Evolutionary conservation across 1,140 invertebrate genomes (phyloP).

Genomic region (Philopotamus ludificatus): DNA sequence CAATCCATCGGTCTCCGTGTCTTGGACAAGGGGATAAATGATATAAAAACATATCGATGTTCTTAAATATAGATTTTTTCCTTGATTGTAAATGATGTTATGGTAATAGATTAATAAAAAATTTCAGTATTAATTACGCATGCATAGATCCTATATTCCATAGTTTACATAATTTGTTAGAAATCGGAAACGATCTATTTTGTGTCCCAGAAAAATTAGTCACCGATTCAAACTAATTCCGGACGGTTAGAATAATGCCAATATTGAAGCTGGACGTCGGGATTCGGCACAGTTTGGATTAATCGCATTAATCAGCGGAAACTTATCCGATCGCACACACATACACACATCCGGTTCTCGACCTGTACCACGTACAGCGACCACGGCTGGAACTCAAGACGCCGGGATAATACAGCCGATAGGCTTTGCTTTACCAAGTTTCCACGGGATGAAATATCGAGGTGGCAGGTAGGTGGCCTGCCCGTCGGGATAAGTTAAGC

Average conservation of each 20-base stretch:
- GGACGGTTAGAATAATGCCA: neutral
- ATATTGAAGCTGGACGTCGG: neutral
- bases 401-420: neutral
- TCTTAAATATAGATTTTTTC: too few species aligned
- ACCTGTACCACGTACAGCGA: neutral
- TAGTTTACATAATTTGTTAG: too few species aligned
- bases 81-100: too few species aligned
- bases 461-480: neutral
- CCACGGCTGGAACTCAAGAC: neutral
- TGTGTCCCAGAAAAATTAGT: too few species aligned
- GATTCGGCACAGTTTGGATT: neutral
- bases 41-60: too few species aligned
- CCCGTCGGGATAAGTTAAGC: conserved; percentile 25
- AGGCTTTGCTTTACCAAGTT: neutral
- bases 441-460: neutral
- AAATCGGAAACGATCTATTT: too few species aligned
- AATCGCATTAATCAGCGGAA: neutral
- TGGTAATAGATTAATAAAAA: too few species aligned
- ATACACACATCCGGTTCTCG: neutral
- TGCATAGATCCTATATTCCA: too few species aligned
- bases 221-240: too few species aligned
- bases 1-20: too few species aligned
- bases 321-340: neutral
- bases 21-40: too few species aligned
- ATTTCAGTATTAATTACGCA: too few species aligned